Evolutionary conservation across 2,113 vertebrate genomes (phyloP).

Genomic region (Suricata suricatta): DNA sequence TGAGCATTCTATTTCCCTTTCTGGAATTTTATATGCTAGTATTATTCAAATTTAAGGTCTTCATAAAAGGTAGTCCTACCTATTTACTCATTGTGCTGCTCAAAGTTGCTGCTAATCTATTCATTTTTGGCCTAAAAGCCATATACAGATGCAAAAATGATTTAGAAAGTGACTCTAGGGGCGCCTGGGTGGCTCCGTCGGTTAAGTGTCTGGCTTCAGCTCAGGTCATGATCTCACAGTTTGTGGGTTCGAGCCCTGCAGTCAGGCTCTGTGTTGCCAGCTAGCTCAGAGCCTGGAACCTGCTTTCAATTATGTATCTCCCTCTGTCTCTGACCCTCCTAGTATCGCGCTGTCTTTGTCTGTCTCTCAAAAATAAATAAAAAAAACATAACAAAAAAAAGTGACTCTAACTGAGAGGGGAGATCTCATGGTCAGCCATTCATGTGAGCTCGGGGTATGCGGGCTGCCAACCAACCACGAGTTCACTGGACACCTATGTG

Average conservation of each 20-base stretch:
- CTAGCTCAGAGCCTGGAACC: no score
- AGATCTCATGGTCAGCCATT: background rate
- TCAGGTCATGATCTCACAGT: no score
- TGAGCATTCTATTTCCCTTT: background rate
- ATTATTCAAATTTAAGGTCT: background rate
- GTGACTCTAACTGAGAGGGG: background rate
- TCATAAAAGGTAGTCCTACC: background rate
- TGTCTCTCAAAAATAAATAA: no score
- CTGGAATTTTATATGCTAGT: background rate
- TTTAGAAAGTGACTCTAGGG: background rate
- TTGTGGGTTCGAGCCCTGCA: no score
- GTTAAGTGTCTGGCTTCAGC: no score
- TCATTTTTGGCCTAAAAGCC: background rate
- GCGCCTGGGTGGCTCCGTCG: no score
- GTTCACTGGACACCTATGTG: background rate
- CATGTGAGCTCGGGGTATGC: fast-evolving
- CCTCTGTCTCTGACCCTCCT: no score
- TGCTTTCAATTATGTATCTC: no score
- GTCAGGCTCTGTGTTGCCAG: no score
- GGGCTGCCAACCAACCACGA: background rate
- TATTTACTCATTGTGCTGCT: background rate
- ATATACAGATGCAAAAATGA: background rate
- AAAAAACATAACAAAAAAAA: background rate
- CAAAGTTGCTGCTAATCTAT: background rate
- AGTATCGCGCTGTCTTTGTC: no score